Evolutionary conservation across 2,888 invertebrate genomes (phyloP), one percentile per base, ranked within the genome.

Genomic region (Tridacna gigas): DNA sequence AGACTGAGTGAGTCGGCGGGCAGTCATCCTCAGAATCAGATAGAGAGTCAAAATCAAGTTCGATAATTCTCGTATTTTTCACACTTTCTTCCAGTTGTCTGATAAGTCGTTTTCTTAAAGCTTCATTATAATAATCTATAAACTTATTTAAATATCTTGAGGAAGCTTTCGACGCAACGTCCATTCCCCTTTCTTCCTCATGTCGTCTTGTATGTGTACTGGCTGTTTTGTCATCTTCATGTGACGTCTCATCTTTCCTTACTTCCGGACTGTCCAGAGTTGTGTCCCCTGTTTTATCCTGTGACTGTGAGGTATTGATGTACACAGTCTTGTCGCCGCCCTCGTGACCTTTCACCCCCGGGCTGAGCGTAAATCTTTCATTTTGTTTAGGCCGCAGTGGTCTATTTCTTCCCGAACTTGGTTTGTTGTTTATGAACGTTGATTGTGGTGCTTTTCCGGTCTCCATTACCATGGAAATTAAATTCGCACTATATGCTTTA

Each of bases 51-150:
- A 71, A 71, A 51, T 71, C 71, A 22, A 71, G 71, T 51, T 71
- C 71, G 45, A 47, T n/a, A 18, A n/a, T 63, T 47, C 45, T 22
- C 20, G 26, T 63, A 0, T 26, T 28, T 45, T 75, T 75, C 22
- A 73, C 80, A 11, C 82, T 77, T 28, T 77, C 73, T 45, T 80
- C 61, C 3, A 85, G 77, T 51, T 82, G 77, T 25, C 75, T 25
- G 12, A 82, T 74, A 3, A 85, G n/a, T 7, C 85, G 66, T 63
- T 77, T 73, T 25, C 85, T 69, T n/a, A 85, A 65, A 12, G 85
- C 85, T 61, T 85, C 82, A 56, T 82, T 85, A 65, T 85, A 82
- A 47, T 82, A 85, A 37, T 82, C 82, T 22, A 85, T 22, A 37
- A 80, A 79, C 28, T 74, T 73, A 28, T 77, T 74, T 12, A 82